Percentiles rank a stretch among this genome's conserved stretches.
Evolutionary conservation across 2,888 invertebrate genomes (phyloP).

Genomic region (Nephrotoma guestfalica): DNA sequence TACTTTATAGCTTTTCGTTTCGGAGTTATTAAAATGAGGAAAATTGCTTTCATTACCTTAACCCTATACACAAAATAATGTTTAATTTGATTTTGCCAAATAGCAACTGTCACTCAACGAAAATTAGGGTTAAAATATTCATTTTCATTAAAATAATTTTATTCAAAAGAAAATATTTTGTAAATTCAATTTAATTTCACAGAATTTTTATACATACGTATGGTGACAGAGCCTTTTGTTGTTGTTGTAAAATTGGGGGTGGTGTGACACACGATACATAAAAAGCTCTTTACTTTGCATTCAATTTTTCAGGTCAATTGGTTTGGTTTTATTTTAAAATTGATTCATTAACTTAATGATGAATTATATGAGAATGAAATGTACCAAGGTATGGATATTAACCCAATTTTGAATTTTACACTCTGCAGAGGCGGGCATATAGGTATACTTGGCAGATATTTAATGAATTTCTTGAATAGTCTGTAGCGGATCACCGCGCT

Average conservation of each 20-base stretch:
- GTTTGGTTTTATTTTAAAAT: not conserved
- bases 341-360: not conserved
- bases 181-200: not conserved
- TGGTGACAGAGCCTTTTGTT: not conserved
- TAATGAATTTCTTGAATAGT: too few relatives aligned
- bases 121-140: not conserved
- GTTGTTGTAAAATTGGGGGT: not conserved
- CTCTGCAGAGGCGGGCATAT: too few relatives aligned
- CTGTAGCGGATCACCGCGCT: too few relatives aligned
- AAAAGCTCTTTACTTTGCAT: not conserved
- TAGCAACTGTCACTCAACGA: not conserved
- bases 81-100: not conserved
- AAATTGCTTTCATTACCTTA: not conserved
- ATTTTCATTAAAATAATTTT: not conserved
- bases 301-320: not conserved
- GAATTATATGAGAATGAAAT: not conserved
- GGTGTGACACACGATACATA: not conserved
- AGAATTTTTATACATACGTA: not conserved
- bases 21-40: not conserved
- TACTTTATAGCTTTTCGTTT: not conserved
- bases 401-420: too few relatives aligned
- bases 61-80: not conserved
- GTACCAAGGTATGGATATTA: not conserved
- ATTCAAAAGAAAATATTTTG: not conserved
- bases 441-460: too few relatives aligned